These are phyloP conservation scores for Pelagia noctiluca DNA, from an alignment of 30 jellyfish, hydroid and myxozoan species.

Conservation along the genomic window DNA sequence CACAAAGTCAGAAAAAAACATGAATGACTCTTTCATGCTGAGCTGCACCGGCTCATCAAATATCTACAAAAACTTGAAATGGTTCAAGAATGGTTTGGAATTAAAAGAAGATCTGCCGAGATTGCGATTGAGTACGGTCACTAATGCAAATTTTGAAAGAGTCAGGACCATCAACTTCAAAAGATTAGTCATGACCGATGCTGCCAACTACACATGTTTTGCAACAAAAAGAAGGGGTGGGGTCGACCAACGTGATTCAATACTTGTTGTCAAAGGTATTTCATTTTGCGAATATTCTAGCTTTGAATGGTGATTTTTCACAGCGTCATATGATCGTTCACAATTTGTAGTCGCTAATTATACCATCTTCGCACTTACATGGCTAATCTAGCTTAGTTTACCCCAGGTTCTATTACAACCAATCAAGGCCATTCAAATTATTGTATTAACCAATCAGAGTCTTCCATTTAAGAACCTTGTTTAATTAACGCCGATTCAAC, in stretches of 20 bases:
- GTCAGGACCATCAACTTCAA: constrained; percentile 19
- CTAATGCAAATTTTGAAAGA: not conserved
- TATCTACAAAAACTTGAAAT: constrained; percentile 9
- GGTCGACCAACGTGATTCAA: not conserved
- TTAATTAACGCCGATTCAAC: no score
- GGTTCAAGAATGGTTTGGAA: constrained; percentile 55
- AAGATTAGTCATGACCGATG: constrained; percentile 45
- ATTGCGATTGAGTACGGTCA: not conserved
- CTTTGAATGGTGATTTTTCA: no score
- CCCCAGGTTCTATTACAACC: no score
- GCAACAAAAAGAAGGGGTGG: constrained; percentile 68
- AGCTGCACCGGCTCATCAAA: constrained; percentile 40
- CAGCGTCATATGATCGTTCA: not conserved
- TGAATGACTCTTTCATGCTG: constrained; percentile 30
- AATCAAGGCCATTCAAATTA: not conserved
- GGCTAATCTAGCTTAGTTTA: no score
- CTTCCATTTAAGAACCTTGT: no score
- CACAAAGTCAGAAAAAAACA: constrained; percentile 21
- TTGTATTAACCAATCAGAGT: not conserved
- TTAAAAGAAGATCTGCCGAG: constrained; percentile 12
- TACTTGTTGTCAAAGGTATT: constrained; percentile 51
- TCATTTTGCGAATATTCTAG: not conserved
- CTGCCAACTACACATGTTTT: constrained; percentile 73
- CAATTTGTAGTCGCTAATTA: not conserved
- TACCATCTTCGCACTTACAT: no score